Evolutionary conservation across 2,888 invertebrate species (phyloP), one percentile per base, ranked within the genome.

Genomic region (Aproaerema taeniolella): DNA sequence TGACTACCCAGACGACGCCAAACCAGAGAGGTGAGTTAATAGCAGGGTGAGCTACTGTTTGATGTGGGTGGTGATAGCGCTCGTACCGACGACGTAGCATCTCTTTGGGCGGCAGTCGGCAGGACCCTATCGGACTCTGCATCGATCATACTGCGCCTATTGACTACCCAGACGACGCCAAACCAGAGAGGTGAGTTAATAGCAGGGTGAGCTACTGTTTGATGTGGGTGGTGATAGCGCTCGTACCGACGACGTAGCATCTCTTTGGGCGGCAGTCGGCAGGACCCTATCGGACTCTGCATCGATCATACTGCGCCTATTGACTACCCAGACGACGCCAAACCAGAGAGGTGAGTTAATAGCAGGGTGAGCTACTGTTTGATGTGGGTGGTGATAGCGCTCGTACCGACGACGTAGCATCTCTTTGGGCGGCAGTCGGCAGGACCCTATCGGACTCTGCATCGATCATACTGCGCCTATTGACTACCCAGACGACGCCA

Each of bases 41-140:
- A n/a, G n/a, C n/a, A n/a, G n/a, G n/a, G n/a, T n/a, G n/a, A n/a
- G n/a, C n/a, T n/a, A n/a, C n/a, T n/a, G n/a, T n/a, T n/a, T n/a
- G n/a, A n/a, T n/a, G n/a, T n/a, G 94, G 95, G 78, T 90, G 97
- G 33, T 96, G 98, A 40, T 95, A 96, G 12, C 93, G 95, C 69
- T 96, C 95, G 0, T 98, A 94, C 88, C 93, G 94, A 0, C 94
- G 95, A 41, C 90, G 96, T 29, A 93, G 94, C 31, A 93, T 97
- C 61, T 95, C 94, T 49, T 91, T 96, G 49, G 93, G 93, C 46
- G 95, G 95, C 50, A 92, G 93, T 2, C 93, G 96, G 53, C 95
- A 95, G 47, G 98, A 98, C 85, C 98, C 98, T 7, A 93, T 97
- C 7, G 95, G 94, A 2, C 77, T 95, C 28, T 79, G 81, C 42